Evolutionary conservation across 2,797 vertebrate genomes (phyloP), one percentile per base, ranked within the genome.

Genomic region (Ctenochaetus hawaiiensis): DNA sequence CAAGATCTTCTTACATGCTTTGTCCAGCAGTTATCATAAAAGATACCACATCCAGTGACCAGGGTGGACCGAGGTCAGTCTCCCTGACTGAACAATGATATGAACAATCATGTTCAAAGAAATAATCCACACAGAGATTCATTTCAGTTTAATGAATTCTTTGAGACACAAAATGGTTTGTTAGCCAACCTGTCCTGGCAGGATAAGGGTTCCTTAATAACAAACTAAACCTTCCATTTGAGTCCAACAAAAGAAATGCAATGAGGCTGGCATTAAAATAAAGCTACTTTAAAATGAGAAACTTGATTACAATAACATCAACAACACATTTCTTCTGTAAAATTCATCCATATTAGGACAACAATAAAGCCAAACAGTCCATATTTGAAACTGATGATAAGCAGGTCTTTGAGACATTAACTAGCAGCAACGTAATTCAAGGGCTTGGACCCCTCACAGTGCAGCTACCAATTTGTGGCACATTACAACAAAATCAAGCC

Each of bases 331-430:
- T 58, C 57, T 63, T 47, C 63, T 56, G 82, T 80, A 89, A 92
- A 88, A 89, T 41, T 67, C 51, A 72, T 39, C 68, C 54, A 64
- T 47, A 82, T 82, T 74, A 80, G 72, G 66, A 79, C 80, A 75
- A 80, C 49, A 78, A 67, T 52, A 57, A 87, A 89, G 70, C 75
- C 76, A 87, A 67, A 77, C 39, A 76, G 61, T 79, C 60, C 56
- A 75, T 68, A 71, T 80, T 85, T 45, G 81, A 91, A 80, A 84
- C 93, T 92, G 81, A 93, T 91, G 44, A 89, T 65, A 90, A 96
- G 94, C 94, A 95, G 95, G 93, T 94, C 80, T 91, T 85, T 87
- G 82, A 94, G 92, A 94, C 85, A 93, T 89, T 90, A 82, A 80
- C 67, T 79, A 94, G 91, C 93, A 94, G 88, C 89, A 90, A 91